Evolutionary conservation across 2,888 invertebrate genomes (phyloP), one percentile per base, ranked within the genome.

Genomic region (Euplagia quadripunctaria): DNA sequence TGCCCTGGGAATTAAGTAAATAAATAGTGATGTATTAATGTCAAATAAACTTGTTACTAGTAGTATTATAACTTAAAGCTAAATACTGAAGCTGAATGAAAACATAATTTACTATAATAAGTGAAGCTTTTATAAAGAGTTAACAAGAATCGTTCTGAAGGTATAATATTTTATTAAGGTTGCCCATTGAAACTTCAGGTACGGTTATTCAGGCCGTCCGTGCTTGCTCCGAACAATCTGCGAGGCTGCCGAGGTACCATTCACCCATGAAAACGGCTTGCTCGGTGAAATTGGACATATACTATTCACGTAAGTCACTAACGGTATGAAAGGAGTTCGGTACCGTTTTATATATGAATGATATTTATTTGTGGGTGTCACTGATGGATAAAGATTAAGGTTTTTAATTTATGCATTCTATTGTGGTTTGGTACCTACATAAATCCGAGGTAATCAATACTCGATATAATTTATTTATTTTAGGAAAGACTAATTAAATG

Each of bases 201-300:
- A 97, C 84, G 96, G 97, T 17, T 96, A 97, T 82, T 95, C 96
- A 72, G 97, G 97, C 9, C 96, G 97, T 80, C 96, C 97, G 58
- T 98, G 98, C 91, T 90, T 98, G 82, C 93, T 98, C 79, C 96
- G 97, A 83, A 96, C 97, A 81, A 97, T 98, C 88, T 98, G 98
- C 88, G 98, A 98, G 90, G 96, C 97, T 49, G 97, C 98, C 0
- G 96, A 97, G 83, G 94, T 96, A 77, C 97, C 97, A 70, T 96
- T 98, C 86, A 96, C 96, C 82, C 96, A 97, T 87, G 97, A 97
- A 84, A 97, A 97, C 85, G 98, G 98, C 8, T 94, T 98, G 85
- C 96, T 98, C 79, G 97, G 97, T 46, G 97, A 98, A 94, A 95
- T 98, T 86, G 94, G 98, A 80, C 97, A 98, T 93, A 97, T 98